Percentiles rank a stretch among this genome's conserved stretches.
Conservation (phyloP, 2,888 invertebrate genomes). For the Mesoligia furuncula region DNA sequence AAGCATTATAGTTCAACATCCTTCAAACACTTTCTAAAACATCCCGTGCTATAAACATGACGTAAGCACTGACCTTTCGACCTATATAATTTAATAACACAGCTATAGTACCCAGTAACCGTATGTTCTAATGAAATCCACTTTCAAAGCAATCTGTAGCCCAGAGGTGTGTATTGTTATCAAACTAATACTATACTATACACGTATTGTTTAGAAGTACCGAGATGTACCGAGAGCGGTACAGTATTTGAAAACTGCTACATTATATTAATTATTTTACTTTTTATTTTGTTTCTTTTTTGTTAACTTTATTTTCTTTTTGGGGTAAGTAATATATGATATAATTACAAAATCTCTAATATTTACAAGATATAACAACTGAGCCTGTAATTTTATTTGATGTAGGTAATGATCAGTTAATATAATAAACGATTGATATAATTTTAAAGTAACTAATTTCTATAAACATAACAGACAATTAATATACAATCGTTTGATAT, state of each 20-base stretch:
- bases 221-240: slow-evolving; percentile 47
- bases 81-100: slow-evolving; percentile 67
- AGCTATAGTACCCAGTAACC: slow-evolving; percentile 68
- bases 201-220: slow-evolving; percentile 59
- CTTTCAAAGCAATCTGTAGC: slow-evolving; percentile 81
- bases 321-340: no score
- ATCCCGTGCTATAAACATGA: slow-evolving; percentile 48
- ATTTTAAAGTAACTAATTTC: no score
- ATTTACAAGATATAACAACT: no score
- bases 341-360: no score
- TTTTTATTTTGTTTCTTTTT: background rate
- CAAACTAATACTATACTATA: slow-evolving; percentile 78
- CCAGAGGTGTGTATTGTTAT: slow-evolving; percentile 84
- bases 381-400: no score
- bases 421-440: no score
- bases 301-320: no score
- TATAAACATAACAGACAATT: no score
- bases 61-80: slow-evolving; percentile 62
- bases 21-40: slow-evolving; percentile 52
- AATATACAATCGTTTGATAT: no score
- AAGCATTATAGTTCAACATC: slow-evolving; percentile 2
- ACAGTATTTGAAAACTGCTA: background rate
- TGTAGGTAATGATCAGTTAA: no score
- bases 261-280: background rate
- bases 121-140: slow-evolving; percentile 84